Base-by-base conservation (phyloP, 2,797 vertebrate genomes). In the Clarias pachynema region DNA sequence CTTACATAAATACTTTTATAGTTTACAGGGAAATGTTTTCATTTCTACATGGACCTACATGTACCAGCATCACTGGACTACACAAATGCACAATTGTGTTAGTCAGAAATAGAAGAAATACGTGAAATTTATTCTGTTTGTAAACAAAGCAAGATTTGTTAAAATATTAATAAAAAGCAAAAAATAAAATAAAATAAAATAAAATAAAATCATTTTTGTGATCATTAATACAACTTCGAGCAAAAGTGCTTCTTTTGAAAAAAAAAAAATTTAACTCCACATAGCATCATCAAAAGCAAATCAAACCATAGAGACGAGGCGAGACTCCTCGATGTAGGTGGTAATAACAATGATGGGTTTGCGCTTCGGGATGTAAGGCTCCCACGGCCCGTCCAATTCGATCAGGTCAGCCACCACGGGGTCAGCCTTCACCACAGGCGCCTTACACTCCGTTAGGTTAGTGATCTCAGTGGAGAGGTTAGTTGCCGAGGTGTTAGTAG, bases 301-400 rank as follows among this genome's bases (percentile, higher is more conserved):
- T 82, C 63, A 86, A 66, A 65, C 29, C 5, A 65, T 18, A 53
- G 69, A 88, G 40, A 63, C 29, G 2, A 29, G 77, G 68, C 18
- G 57, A 4, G 75, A 53, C 87, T 93, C 85, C 88, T 93, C 90
- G 0, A 66, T 86, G 12, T 75, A 91, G 0, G 92, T 93, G 0
- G 88, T 92, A 70, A 95, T 92, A 63, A 95, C 82, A 29, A 95
- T 92, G 79, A 96, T 56, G 72, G 91, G 86, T 84, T 86, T 87
- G 72, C n/a, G 81, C 81, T 82, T 88, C 4, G 26, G 14, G 82
- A 65, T 31, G 29, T 26, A 40, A 44, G 66, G 74, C 29, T 44
- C 56, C 37, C 57, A 31, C 2, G 53, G 37, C 57, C n/a, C 63
- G 68, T 85, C 75, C 16, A 63, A 60, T 6, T 65, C 57, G 49